Evolutionary conservation across 2,113 vertebrate genomes (phyloP).

Genomic region (Macquaria australasica): DNA sequence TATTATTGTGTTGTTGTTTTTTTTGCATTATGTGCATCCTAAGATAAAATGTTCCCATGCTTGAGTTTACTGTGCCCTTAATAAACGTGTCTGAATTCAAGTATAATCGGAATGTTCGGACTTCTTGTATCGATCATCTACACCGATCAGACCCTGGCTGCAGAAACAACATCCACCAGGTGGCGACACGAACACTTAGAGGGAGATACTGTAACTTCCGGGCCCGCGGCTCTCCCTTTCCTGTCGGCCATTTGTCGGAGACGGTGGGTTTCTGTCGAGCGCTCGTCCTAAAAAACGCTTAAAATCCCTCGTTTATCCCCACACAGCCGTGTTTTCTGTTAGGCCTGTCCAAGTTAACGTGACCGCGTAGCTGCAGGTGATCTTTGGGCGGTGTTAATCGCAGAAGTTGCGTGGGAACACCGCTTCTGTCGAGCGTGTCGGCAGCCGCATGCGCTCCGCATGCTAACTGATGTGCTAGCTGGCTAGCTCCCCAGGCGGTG

Average conservation of each 20-base stretch:
- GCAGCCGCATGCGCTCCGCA: slow-evolving; percentile 17
- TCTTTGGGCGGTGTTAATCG: rapidly evolving
- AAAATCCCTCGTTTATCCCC: rapidly evolving
- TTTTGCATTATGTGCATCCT: slow-evolving; percentile 15
- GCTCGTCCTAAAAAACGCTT: slow-evolving; percentile 28
- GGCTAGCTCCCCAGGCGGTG: not conserved
- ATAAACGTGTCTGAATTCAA: slow-evolving; percentile 15
- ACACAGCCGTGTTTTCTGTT: rapidly evolving
- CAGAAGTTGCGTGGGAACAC: not conserved
- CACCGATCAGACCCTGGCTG: too few relatives aligned
- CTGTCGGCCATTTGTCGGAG: slow-evolving; percentile 72
- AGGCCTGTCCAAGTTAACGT: rapidly evolving
- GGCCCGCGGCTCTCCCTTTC: slow-evolving; percentile 46
- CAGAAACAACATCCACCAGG: slow-evolving; percentile 29
- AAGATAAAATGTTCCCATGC: not conserved
- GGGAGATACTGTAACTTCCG: slow-evolving; percentile 39
- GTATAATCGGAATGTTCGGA: not conserved
- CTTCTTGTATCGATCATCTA: not conserved
- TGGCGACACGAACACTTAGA: not conserved
- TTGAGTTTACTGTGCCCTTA: not conserved
- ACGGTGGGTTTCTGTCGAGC: slow-evolving; percentile 61
- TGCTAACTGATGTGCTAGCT: slow-evolving; percentile 30
- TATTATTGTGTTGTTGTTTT: too few relatives aligned
- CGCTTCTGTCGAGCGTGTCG: not conserved
- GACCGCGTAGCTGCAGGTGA: rapidly evolving